Percentiles rank a stretch among this genome's conserved stretches.
These are phyloP conservation scores for Drosophila tristis DNA, from an alignment of 1,140 invertebrate genomes.

Conservation along the genomic window DNA sequence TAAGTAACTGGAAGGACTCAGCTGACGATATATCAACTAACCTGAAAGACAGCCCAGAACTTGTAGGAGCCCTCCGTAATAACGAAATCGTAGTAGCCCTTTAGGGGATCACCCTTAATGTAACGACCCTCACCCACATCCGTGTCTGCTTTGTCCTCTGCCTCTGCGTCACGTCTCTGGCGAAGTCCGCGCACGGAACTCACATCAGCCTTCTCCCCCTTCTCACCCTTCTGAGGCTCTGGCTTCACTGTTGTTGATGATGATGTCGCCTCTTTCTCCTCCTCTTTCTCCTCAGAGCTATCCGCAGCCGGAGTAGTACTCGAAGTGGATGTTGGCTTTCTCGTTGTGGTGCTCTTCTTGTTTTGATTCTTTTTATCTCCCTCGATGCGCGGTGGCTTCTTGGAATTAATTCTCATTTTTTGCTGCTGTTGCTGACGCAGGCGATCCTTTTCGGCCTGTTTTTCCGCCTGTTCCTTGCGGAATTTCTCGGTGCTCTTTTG, in stretches of 20 bases:
- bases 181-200: constrained; percentile 54
- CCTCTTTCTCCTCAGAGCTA: constrained; percentile 26
- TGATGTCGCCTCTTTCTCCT: constrained; percentile 19
- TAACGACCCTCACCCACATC: constrained; percentile 79
- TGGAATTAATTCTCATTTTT: constrained; percentile 66
- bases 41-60: constrained; percentile 94
- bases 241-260: constrained; percentile 19
- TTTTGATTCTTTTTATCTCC: constrained; percentile 57
- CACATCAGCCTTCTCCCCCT: constrained; percentile 32
- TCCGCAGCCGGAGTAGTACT: constrained; percentile 27
- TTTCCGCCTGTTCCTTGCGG: constrained; percentile 59
- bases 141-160: constrained; percentile 31
- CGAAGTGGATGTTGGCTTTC: constrained; percentile 28
- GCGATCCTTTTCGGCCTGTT: constrained; percentile 57
- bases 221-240: constrained; percentile 23
- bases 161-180: constrained; percentile 51
- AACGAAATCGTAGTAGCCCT: constrained; percentile 92
- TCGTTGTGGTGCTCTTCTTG: constrained; percentile 53
- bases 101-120: constrained; percentile 88
- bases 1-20: background rate
- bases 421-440: constrained; percentile 65
- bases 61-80: constrained; percentile 94
- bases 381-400: constrained; percentile 64
- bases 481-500: constrained; percentile 56
- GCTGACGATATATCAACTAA: constrained; percentile 69